These are phyloP conservation scores for Salmo trutta DNA, from an alignment of 2,797 vertebrate species.

Conservation along the genomic window DNA sequence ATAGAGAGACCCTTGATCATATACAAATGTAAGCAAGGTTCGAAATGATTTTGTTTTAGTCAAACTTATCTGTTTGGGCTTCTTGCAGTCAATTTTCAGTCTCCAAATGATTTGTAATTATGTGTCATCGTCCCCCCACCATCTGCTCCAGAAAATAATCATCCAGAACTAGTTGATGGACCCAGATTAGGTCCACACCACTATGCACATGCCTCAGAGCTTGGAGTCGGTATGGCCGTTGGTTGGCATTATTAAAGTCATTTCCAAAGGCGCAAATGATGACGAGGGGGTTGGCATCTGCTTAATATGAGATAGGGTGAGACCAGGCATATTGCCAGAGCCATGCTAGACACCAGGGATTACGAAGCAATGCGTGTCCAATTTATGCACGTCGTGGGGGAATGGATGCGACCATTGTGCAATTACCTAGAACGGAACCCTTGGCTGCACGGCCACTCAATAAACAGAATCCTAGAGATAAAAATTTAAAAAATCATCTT, in stretches of 20 bases:
- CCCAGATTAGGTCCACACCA: no score
- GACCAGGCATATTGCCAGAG: conserved; percentile 58
- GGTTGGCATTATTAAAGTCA: conserved; percentile 49
- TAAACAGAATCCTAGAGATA: conserved; percentile 23
- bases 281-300: conserved; percentile 57
- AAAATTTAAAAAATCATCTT: no score
- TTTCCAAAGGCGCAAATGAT: conserved; percentile 59
- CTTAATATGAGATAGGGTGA: conserved; percentile 65
- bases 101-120: no score
- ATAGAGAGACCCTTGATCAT: no score
- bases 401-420: conserved; percentile 55
- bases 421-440: conserved; percentile 43
- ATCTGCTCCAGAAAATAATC: no score
- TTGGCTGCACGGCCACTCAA: conserved; percentile 45
- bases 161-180: no score
- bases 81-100: no score
- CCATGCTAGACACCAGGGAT: conserved; percentile 60
- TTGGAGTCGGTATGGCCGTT: conserved; percentile 39
- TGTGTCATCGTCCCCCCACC: no score
- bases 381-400: conserved; percentile 55
- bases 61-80: no score
- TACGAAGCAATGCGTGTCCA: conserved; percentile 67
- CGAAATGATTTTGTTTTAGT: no score
- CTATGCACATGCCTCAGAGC: background rate
- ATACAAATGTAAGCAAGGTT: no score